Conservation (phyloP, 1,140 invertebrate genomes). For the Drosophila subobscura region DNA sequence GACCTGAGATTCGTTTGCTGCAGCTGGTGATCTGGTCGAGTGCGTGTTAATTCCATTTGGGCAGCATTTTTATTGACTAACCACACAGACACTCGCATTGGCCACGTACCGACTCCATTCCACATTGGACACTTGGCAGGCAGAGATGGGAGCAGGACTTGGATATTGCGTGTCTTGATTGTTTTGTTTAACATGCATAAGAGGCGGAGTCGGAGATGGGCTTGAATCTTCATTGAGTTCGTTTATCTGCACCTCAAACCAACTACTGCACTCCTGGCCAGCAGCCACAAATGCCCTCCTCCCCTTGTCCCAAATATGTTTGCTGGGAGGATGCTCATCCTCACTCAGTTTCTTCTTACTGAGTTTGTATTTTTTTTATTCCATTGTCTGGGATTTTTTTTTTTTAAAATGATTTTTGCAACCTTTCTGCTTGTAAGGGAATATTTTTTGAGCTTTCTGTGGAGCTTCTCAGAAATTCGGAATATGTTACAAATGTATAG, state of each 20-base stretch:
- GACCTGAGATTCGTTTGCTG: constrained; percentile 20
- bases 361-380: no score
- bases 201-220: constrained; percentile 6
- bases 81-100: constrained; percentile 43
- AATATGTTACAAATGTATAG: no score
- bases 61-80: constrained; percentile 78
- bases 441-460: no score
- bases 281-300: constrained; percentile 2
- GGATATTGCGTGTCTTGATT: constrained; percentile 51
- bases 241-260: constrained; percentile 18
- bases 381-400: no score
- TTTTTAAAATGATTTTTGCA: no score
- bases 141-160: constrained; percentile 34
- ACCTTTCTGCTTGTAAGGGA: no score
- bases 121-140: constrained; percentile 18
- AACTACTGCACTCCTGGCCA: constrained; percentile 4
- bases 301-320: constrained; percentile 4
- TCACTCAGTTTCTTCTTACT: not conserved
- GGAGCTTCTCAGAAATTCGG: no score
- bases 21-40: constrained; percentile 37
- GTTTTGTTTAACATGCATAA: constrained; percentile 68
- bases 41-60: constrained; percentile 77
- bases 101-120: constrained; percentile 18
- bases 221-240: constrained; percentile 4
- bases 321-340: not conserved